Evolutionary conservation across 92 coral and sea anemone genomes (phyloP).

Genomic region (Bergia sp.): DNA sequence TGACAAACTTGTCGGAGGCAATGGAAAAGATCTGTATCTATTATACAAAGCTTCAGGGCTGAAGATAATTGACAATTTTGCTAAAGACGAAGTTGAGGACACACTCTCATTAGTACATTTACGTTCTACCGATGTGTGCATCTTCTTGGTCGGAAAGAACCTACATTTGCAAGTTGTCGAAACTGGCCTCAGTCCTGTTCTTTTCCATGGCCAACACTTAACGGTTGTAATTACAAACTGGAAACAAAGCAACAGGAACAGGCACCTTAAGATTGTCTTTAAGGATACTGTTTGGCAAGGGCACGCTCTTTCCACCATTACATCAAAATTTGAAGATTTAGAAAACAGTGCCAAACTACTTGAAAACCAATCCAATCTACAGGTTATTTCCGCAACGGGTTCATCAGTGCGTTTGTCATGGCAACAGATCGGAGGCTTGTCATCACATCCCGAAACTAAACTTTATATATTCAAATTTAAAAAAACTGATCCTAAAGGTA

Average conservation of each 20-base stretch:
- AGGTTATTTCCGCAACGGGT: conserved; percentile 23
- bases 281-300: conserved; percentile 51
- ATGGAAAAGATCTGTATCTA: conserved; percentile 52
- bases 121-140: conserved; percentile 48
- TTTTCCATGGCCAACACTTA: conserved; percentile 42
- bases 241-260: conserved; percentile 36
- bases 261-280: conserved; percentile 46
- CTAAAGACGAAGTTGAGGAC: conserved; percentile 55
- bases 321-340: neutral
- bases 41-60: conserved; percentile 47
- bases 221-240: conserved; percentile 50
- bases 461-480: neutral
- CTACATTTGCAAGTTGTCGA: conserved; percentile 43
- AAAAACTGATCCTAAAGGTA: neutral
- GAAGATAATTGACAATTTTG: conserved; percentile 61
- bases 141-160: conserved; percentile 47
- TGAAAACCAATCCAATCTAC: neutral
- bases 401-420: conserved; percentile 34
- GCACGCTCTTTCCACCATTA: neutral
- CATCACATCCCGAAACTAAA: neutral
- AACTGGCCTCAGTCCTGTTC: conserved; percentile 8
- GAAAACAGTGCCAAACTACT: neutral
- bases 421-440: neutral
- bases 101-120: conserved; percentile 45
- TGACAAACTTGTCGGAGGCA: conserved; percentile 63